Conservation (phyloP, 1,140 invertebrate species). For the Plodia interpunctella region DNA sequence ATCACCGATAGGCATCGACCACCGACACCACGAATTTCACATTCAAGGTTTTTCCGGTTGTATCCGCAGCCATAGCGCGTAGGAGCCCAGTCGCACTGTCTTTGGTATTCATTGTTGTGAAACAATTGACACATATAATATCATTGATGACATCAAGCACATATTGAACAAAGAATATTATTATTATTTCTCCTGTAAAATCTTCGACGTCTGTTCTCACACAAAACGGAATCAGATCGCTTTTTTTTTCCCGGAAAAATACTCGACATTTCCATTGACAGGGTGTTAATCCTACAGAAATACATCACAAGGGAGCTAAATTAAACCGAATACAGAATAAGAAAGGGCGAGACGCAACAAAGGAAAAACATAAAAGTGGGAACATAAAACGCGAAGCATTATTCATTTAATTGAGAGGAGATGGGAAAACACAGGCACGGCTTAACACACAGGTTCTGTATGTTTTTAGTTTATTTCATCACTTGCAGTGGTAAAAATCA, state of each 20-base stretch:
- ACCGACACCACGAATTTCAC: too few relatives aligned
- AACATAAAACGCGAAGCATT: slow-evolving; percentile 1
- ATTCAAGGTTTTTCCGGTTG: too few relatives aligned
- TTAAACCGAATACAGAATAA: background rate
- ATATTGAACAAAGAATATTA: too few relatives aligned
- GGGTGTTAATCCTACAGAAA: background rate
- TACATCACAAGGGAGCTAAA: slow-evolving; percentile 1
- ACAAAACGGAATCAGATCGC: background rate
- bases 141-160: too few relatives aligned
- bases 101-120: too few relatives aligned
- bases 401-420: slow-evolving; percentile 3
- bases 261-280: background rate
- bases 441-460: background rate
- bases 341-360: background rate
- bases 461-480: too few relatives aligned
- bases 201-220: background rate
- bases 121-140: too few relatives aligned
- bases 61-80: too few relatives aligned
- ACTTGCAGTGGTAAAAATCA: too few relatives aligned
- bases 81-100: too few relatives aligned
- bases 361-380: slow-evolving; percentile 5
- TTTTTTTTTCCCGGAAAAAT: background rate
- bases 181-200: too few relatives aligned
- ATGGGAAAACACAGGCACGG: background rate
- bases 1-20: too few relatives aligned